Evolutionary conservation across 2,888 invertebrate species (phyloP).

Genomic region (Drosophila diplacantha): DNA sequence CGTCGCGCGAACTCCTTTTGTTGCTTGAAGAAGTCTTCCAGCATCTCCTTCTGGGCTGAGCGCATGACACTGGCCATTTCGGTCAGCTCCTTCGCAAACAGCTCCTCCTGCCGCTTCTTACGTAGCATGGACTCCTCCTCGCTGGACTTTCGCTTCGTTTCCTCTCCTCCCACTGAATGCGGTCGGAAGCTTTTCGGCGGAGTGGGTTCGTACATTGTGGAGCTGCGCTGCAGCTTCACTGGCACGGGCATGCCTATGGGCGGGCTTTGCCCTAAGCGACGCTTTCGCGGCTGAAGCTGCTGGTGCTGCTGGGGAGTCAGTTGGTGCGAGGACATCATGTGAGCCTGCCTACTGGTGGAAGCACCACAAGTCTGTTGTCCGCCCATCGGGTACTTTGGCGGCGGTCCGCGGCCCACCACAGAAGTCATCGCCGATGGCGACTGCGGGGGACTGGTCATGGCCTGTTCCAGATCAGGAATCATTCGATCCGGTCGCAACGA

Average conservation of each 20-base stretch:
- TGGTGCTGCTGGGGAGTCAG: slow-evolving; percentile 30
- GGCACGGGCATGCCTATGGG: slow-evolving; percentile 42
- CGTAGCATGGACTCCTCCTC: slow-evolving; percentile 36
- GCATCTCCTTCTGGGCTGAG: slow-evolving; percentile 71
- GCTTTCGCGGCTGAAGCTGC: slow-evolving; percentile 48
- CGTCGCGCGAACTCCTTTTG: slow-evolving; percentile 73
- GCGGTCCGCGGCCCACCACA: slow-evolving; percentile 20
- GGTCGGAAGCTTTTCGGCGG: slow-evolving; percentile 9
- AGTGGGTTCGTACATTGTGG: slow-evolving; percentile 16
- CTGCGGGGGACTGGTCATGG: slow-evolving; percentile 66
- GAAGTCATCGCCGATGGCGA: slow-evolving; percentile 39
- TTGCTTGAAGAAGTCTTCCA: slow-evolving; percentile 74
- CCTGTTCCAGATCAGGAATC: slow-evolving; percentile 66
- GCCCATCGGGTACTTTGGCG: slow-evolving; percentile 28
- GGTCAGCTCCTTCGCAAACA: slow-evolving; percentile 68
- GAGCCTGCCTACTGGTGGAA: slow-evolving; percentile 58
- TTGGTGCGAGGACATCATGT: slow-evolving; percentile 33
- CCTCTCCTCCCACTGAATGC: not conserved
- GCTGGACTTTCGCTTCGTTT: slow-evolving; percentile 1
- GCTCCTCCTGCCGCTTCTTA: slow-evolving; percentile 55
- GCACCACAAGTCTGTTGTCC: slow-evolving; percentile 26
- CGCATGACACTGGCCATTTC: slow-evolving; percentile 70
- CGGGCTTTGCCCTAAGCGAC: slow-evolving; percentile 36
- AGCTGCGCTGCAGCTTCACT: slow-evolving; percentile 59
- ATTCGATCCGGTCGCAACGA: slow-evolving; percentile 67